Evolutionary conservation across 2,113 vertebrate species (phyloP), one percentile per base, ranked within the genome.

Genomic region (Coracopsis vasa): DNA sequence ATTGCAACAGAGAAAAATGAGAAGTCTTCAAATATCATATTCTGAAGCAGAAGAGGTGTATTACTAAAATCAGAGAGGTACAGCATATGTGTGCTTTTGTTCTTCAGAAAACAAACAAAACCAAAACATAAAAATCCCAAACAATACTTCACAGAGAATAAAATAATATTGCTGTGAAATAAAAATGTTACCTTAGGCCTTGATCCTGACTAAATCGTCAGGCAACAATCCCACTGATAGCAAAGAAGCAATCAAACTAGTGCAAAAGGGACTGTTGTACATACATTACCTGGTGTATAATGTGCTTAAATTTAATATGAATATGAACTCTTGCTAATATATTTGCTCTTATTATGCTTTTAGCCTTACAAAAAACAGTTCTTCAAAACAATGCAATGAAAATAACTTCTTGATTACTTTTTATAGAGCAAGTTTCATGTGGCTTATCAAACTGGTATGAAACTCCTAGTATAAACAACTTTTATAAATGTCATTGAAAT

Each of bases 401-500:
- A 94, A 45, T 18, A 88, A 75, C 42, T 67, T 94, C 19, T 45
- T 53, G 62, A 84, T 83, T 89, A 62, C 71, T 82, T 66, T 88
- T 88, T 83, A 24, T 74, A 17, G 27, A 81, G 39, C 23, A 93
- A 83, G 37, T 64, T 89, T 81, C 65, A 65, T 16, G 33, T 13
- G 33, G 16, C 9, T 80, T 64, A 47, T 62, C 53, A 65, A 75
- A 60, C 44, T 62, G 72, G 88, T 88, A 90, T 71, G 79, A 94
- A 95, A 89, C 33, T 90, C 51, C 15, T 41, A 65, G 47, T 61
- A 93, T 79, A 97, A 92, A 96, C 56, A 91, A 84, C 75, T 90
- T 95, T 66, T 64, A 45, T 58, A 97, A 96, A 92, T 94, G 88
- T 86, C 86, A 97, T 70, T 95, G 88, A 94, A 93, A 48, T 48